Conservation (phyloP, 92 coral and sea anemone genomes). For the Paramuricea clavata region DNA sequence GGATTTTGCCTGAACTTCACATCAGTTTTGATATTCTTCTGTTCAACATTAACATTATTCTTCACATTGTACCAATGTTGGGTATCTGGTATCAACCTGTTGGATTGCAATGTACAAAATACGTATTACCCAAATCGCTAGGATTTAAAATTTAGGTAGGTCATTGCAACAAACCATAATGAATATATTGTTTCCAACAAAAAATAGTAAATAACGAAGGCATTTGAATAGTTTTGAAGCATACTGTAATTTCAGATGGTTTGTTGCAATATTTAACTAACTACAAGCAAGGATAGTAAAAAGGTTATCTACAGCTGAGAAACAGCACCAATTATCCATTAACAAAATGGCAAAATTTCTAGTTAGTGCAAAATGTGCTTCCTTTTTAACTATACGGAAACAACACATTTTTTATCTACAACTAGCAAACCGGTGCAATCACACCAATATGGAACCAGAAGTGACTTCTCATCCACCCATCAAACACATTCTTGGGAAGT, state of each 20-base stretch:
- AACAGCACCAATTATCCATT: too few species aligned
- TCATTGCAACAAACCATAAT: neutral
- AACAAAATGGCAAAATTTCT: too few species aligned
- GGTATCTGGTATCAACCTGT: neutral
- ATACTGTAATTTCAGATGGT: too few species aligned
- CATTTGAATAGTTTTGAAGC: too few species aligned
- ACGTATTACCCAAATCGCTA: neutral
- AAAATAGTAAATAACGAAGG: too few species aligned
- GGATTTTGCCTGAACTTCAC: conserved; percentile 15
- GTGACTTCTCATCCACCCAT: neutral
- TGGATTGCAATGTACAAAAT: conserved; percentile 7
- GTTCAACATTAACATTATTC: neutral
- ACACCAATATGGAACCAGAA: neutral
- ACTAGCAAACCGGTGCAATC: neutral
- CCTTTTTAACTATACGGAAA: neutral
- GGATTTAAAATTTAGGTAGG: neutral
- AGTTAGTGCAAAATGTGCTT: too few species aligned
- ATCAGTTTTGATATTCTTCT: neutral
- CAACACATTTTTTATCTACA: neutral
- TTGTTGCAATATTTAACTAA: too few species aligned
- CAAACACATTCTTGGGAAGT: neutral
- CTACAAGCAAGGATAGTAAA: too few species aligned
- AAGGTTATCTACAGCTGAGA: too few species aligned
- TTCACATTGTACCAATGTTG: neutral
- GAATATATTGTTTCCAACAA: too few species aligned